Conservation (phyloP, 35 echinoderm and acorn worm species). For the Apostichopus japonicus region DNA sequence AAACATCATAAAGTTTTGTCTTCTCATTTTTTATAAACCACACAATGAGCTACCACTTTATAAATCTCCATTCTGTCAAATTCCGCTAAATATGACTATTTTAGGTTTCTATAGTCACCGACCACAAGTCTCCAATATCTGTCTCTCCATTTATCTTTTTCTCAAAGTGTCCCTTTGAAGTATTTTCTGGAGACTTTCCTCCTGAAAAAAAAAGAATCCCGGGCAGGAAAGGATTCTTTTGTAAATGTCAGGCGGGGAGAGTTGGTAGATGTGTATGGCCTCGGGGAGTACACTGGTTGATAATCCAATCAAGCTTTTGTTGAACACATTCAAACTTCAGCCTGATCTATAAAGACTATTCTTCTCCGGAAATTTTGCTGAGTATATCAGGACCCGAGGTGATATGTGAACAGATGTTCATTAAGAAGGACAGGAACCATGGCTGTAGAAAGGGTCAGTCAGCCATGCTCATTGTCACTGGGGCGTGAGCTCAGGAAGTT, state of each 20-base stretch:
- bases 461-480: conserved; percentile 8
- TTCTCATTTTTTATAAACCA: too few relatives aligned
- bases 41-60: too few relatives aligned
- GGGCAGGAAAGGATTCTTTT: neutral
- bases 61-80: too few relatives aligned
- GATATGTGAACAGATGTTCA: conserved; percentile 42
- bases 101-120: too few relatives aligned
- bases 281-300: neutral
- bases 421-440: conserved; percentile 32
- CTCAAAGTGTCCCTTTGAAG: too few relatives aligned
- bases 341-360: neutral
- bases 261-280: neutral
- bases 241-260: conserved; percentile 2
- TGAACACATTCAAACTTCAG: neutral
- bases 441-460: conserved; percentile 20
- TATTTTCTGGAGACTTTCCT: too few relatives aligned
- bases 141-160: too few relatives aligned
- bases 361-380: neutral
- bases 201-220: too few relatives aligned
- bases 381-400: conserved; percentile 12
- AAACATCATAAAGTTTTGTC: too few relatives aligned
- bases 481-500: conserved; percentile 32
- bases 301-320: neutral
- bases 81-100: too few relatives aligned
- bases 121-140: too few relatives aligned